These are phyloP conservation scores for Marasmarcha lunaedactyla DNA, from an alignment of 2,888 invertebrate species.

Conservation along the genomic window DNA sequence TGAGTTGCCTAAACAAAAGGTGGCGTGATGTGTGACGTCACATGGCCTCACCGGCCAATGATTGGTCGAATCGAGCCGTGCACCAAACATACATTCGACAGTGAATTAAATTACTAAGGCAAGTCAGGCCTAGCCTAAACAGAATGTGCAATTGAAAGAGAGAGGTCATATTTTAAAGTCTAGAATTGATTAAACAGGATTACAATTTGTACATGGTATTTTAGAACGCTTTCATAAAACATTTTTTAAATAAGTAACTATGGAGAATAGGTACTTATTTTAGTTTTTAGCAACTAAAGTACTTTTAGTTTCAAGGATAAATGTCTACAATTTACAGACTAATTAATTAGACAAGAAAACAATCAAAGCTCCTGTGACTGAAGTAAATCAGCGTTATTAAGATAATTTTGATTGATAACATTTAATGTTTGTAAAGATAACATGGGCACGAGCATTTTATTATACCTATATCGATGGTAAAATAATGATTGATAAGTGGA, in stretches of 20 bases:
- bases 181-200: no score
- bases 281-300: no score
- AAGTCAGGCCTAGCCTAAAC: no score
- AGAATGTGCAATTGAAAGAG: slow-evolving; percentile 3
- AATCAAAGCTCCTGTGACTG: no score
- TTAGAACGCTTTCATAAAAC: no score
- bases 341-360: no score
- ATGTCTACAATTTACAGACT: no score
- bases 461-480: not conserved
- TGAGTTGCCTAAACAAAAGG: slow-evolving; percentile 59
- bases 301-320: no score
- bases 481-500: not conserved
- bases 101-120: slow-evolving; percentile 1
- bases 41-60: slow-evolving; percentile 53
- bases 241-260: no score
- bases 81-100: slow-evolving; percentile 19
- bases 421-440: not conserved
- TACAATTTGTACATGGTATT: no score
- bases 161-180: slow-evolving; percentile 4
- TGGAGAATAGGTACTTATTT: no score
- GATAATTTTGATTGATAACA: not conserved
- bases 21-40: slow-evolving; percentile 71
- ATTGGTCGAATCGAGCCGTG: slow-evolving; percentile 37
- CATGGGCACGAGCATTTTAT: not conserved
- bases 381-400: not conserved